These are phyloP conservation scores for Sebastes nivosus DNA, from an alignment of 2,797 vertebrate species.

Conservation along the genomic window DNA sequence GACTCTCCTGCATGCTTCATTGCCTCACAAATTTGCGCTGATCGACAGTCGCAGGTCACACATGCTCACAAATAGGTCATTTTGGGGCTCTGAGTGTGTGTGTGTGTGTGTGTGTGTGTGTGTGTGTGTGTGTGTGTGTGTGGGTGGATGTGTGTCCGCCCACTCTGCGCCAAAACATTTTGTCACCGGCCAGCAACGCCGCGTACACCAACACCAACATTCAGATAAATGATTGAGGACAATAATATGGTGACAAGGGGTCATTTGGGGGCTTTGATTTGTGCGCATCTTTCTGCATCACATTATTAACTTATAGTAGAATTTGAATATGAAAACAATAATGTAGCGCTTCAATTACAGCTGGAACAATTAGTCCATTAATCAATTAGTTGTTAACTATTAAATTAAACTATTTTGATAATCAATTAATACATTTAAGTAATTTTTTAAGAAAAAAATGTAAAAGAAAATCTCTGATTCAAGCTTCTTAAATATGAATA, in stretches of 20 bases:
- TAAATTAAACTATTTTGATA: no score
- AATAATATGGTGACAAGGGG: not conserved
- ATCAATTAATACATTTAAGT: no score
- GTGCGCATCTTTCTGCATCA: not conserved
- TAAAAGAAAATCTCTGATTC: no score
- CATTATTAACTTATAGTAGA: not conserved
- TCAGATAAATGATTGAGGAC: constrained; percentile 1
- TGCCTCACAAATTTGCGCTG: constrained; percentile 74
- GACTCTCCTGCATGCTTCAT: constrained; percentile 70
- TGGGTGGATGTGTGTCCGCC: constrained; percentile 23
- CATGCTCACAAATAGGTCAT: constrained; percentile 76
- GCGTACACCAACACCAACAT: not conserved
- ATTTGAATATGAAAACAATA: not conserved
- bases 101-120: constrained; percentile 3
- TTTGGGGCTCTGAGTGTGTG: constrained; percentile 40
- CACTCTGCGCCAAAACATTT: constrained; percentile 17
- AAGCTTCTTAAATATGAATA: no score
- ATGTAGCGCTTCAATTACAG: not conserved
- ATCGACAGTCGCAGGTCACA: constrained; percentile 77
- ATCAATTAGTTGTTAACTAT: not conserved
- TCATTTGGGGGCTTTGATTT: not conserved
- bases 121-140: constrained; percentile 22
- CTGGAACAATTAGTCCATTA: not conserved
- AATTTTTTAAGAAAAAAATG: no score
- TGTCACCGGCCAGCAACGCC: not conserved